Conservation (phyloP, 1,140 invertebrate species). For the Drosophila ogumai region DNA sequence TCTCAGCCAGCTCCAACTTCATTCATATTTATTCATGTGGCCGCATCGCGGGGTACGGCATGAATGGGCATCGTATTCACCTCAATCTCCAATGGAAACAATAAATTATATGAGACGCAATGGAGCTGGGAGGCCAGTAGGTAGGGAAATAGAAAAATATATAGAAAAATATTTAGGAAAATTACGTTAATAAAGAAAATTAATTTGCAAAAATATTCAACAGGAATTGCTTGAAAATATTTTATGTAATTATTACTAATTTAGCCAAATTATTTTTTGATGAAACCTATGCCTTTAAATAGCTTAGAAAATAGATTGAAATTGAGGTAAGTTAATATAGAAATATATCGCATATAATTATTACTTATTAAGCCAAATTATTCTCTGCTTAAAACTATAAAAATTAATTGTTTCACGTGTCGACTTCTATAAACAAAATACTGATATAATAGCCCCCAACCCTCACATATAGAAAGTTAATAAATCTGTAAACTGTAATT, state of each 20-base stretch:
- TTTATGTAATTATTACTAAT: too few relatives aligned
- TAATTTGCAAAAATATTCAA: too few relatives aligned
- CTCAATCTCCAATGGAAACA: slow-evolving; percentile 36
- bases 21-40: slow-evolving; percentile 59
- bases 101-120: slow-evolving; percentile 38
- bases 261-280: too few relatives aligned
- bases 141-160: not conserved
- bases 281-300: too few relatives aligned
- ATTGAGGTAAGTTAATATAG: too few relatives aligned
- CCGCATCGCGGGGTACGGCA: slow-evolving; percentile 27
- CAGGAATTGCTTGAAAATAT: too few relatives aligned
- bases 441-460: not conserved
- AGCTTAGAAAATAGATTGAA: too few relatives aligned
- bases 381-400: not conserved
- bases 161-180: not conserved
- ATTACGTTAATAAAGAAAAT: not conserved
- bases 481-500: not conserved
- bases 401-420: not conserved
- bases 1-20: slow-evolving; percentile 32
- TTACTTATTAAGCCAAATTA: not conserved
- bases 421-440: not conserved
- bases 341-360: not conserved
- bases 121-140: not conserved
- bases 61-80: slow-evolving; percentile 43
- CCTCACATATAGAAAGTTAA: slow-evolving; percentile 1